These are phyloP conservation scores for Anseranas semipalmata DNA, from an alignment of 2,113 vertebrate genomes.

Conservation along the genomic window DNA sequence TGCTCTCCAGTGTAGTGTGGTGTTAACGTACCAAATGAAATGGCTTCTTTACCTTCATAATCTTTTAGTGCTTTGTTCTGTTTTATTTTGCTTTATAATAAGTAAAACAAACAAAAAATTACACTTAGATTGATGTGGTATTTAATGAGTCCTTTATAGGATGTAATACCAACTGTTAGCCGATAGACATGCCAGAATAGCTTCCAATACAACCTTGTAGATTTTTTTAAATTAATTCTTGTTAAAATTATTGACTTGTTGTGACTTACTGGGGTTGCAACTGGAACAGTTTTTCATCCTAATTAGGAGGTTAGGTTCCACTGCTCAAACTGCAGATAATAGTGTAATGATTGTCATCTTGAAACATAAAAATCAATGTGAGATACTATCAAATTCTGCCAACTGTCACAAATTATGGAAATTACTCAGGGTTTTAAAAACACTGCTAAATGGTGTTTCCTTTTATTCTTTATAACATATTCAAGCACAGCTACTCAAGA, in stretches of 20 bases:
- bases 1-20: background rate
- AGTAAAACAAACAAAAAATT: conserved; percentile 64
- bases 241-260: conserved; percentile 90
- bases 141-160: conserved; percentile 90
- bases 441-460: conserved; percentile 27
- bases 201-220: conserved; percentile 89
- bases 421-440: conserved; percentile 71
- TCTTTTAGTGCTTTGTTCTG: background rate
- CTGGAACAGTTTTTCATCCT: conserved; percentile 79
- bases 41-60: background rate
- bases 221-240: conserved; percentile 90
- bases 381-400: conserved; percentile 70
- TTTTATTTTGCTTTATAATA: background rate
- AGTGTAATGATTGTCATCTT: conserved; percentile 82
- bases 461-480: conserved; percentile 11
- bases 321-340: conserved; percentile 79
- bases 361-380: conserved; percentile 76
- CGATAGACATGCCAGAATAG: conserved; percentile 88
- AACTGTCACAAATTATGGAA: conserved; percentile 78
- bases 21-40: background rate
- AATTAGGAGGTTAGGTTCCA: conserved; percentile 81
- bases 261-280: conserved; percentile 78
- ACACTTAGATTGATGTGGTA: conserved; percentile 81
- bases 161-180: conserved; percentile 94
- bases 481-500: conserved; percentile 36